These are phyloP conservation scores for Chitala chitala DNA, from an alignment of 2,113 vertebrate species.

Conservation along the genomic window DNA sequence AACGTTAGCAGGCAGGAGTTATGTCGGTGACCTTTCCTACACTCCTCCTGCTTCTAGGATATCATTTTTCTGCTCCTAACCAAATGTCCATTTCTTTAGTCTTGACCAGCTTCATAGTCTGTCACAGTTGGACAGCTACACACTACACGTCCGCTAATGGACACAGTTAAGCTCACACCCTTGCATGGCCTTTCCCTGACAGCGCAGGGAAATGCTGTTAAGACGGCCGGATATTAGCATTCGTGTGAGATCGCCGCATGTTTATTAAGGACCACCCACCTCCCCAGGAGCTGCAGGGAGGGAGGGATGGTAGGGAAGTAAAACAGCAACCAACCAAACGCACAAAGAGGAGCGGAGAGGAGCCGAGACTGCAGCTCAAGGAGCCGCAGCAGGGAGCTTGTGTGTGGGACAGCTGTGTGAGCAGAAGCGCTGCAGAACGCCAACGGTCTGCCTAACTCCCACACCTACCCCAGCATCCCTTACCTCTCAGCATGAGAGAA, in stretches of 20 bases:
- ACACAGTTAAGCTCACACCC: too few species aligned
- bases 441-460: background rate
- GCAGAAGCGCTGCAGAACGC: too few species aligned
- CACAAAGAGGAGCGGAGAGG: slow-evolving; percentile 1
- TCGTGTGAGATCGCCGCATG: background rate
- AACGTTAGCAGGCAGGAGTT: too few species aligned
- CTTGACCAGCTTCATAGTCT: too few species aligned
- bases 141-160: too few species aligned
- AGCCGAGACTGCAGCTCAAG: too few species aligned
- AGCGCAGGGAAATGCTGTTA: background rate
- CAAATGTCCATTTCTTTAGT: too few species aligned
- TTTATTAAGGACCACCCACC: slow-evolving; percentile 30
- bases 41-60: too few species aligned
- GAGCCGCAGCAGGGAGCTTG: background rate
- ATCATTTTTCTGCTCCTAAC: too few species aligned
- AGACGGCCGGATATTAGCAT: too few species aligned
- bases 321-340: slow-evolving; percentile 10
- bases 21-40: too few species aligned
- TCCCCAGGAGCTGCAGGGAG: slow-evolving; percentile 9
- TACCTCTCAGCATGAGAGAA: slow-evolving; percentile 3
- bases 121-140: too few species aligned
- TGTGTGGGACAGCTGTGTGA: background rate
- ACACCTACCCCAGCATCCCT: background rate
- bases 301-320: background rate
- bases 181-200: background rate